Evolutionary conservation across 2,888 invertebrate species (phyloP).

Genomic region (Macaria liturata): DNA sequence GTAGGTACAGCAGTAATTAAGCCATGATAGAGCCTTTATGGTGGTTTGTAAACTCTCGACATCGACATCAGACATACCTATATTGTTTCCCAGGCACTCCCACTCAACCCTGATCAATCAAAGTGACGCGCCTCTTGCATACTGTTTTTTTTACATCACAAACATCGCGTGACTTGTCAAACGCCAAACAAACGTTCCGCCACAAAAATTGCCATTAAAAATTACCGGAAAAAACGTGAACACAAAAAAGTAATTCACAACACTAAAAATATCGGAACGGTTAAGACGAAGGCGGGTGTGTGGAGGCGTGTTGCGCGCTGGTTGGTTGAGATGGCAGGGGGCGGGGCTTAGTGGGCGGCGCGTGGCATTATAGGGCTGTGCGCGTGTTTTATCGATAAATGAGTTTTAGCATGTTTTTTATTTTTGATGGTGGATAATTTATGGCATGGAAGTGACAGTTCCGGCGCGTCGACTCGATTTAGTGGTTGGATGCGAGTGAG

Average conservation of each 20-base stretch:
- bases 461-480: slow-evolving; percentile 47
- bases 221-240: slow-evolving; percentile 61
- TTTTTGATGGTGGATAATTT: slow-evolving; percentile 67
- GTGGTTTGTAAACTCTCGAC: too few relatives aligned
- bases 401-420: slow-evolving; percentile 60
- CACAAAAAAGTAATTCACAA: slow-evolving; percentile 72
- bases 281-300: slow-evolving; percentile 52
- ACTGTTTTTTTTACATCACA: slow-evolving; percentile 25
- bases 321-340: slow-evolving; percentile 62
- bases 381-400: slow-evolving; percentile 70
- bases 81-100: neutral
- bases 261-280: slow-evolving; percentile 73
- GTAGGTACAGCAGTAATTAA: too few relatives aligned
- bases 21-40: too few relatives aligned
- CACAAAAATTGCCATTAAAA: slow-evolving; percentile 55
- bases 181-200: slow-evolving; percentile 43
- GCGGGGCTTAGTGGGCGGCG: slow-evolving; percentile 64
- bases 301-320: slow-evolving; percentile 41
- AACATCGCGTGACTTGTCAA: slow-evolving; percentile 71
- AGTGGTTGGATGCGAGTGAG: slow-evolving; percentile 48
- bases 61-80: too few relatives aligned
- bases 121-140: slow-evolving; percentile 25
- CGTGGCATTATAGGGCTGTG: slow-evolving; percentile 60
- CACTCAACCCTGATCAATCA: slow-evolving; percentile 30
- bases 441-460: slow-evolving; percentile 70